Conservation (phyloP, 53 echinoderm and acorn worm species). For the Antedon mediterranea region DNA sequence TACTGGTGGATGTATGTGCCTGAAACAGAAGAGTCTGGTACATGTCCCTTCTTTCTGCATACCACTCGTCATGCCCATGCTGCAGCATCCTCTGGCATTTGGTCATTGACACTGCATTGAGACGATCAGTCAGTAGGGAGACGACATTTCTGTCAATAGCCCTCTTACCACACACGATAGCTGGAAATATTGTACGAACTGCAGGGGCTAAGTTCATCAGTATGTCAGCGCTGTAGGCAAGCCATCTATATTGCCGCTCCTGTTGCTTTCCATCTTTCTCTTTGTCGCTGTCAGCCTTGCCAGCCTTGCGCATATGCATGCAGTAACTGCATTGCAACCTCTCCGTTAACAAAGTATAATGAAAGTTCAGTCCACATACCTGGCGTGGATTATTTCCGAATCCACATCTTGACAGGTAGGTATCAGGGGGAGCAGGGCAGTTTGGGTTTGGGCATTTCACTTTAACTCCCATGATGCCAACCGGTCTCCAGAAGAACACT, state of each 20-base stretch:
- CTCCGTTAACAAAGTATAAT: conserved; percentile 15
- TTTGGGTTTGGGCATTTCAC: conserved; percentile 4
- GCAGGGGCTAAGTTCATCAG: conserved; percentile 21
- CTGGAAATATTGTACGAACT: conserved; percentile 20
- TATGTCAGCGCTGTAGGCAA: conserved; percentile 15
- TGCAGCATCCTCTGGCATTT: conserved; percentile 30
- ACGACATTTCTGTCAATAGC: conserved; percentile 19
- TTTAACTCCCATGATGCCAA: conserved; percentile 1
- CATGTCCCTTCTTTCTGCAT: conserved; percentile 21
- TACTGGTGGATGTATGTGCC: conserved; percentile 12
- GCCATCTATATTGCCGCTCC: conserved; percentile 9
- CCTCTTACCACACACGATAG: conserved; percentile 19
- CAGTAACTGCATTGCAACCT: conserved; percentile 4
- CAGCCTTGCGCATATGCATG: neutral
- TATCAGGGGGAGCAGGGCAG: conserved; percentile 10
- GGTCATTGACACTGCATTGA: conserved; percentile 28
- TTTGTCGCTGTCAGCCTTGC: neutral
- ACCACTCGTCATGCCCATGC: conserved; percentile 38
- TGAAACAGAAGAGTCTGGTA: conserved; percentile 35
- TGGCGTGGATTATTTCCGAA: neutral
- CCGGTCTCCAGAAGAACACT: conserved; percentile 7
- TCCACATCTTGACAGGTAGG: conserved; percentile 4
- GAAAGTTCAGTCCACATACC: neutral
- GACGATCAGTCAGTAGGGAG: conserved; percentile 19
- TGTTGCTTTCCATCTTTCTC: conserved; percentile 5